Percentiles rank a stretch among this genome's conserved stretches.
These are phyloP conservation scores for Heliocidaris erythrogramma DNA, from an alignment of 35 echinoderm and acorn worm genomes.

Conservation along the genomic window DNA sequence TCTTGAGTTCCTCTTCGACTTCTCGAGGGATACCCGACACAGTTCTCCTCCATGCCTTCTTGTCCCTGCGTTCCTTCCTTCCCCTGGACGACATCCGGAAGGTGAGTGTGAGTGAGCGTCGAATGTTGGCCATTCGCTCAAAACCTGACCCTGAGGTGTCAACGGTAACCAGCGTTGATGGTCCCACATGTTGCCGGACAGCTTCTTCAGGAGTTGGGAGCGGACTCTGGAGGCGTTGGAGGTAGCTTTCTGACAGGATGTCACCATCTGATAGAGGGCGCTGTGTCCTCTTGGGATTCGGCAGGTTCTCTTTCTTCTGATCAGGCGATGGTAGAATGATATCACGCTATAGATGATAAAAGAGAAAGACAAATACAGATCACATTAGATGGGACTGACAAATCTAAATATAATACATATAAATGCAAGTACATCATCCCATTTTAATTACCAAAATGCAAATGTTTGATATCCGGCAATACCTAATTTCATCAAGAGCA, in stretches of 20 bases:
- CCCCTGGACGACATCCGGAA: conserved; percentile 48
- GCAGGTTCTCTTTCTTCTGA: conserved; percentile 63
- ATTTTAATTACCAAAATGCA: neutral
- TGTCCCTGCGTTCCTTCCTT: conserved; percentile 54
- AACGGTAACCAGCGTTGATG: conserved; percentile 71
- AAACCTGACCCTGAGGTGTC: conserved; percentile 85
- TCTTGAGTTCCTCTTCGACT: conserved; percentile 62
- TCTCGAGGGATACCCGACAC: conserved; percentile 73
- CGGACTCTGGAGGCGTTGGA: conserved; percentile 62
- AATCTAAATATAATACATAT: neutral
- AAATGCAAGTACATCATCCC: neutral
- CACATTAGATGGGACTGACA: neutral
- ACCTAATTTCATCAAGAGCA: too few species aligned
- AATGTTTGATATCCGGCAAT: too few species aligned
- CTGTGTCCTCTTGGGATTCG: conserved; percentile 61
- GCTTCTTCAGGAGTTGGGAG: conserved; percentile 94
- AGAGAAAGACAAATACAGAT: conserved; percentile 12
- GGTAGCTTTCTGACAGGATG: conserved; percentile 58
- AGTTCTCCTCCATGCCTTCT: conserved; percentile 72
- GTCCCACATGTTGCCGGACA: conserved; percentile 59
- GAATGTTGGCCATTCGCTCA: conserved; percentile 82
- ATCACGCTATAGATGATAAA: conserved; percentile 48
- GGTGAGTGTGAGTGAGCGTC: conserved; percentile 68
- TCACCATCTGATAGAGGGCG: conserved; percentile 83
- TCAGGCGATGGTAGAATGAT: conserved; percentile 66